phyloP scores from a whole-genome alignment of 2,797 vertebrate genomes.

The Alfaro cultratus region DNA sequence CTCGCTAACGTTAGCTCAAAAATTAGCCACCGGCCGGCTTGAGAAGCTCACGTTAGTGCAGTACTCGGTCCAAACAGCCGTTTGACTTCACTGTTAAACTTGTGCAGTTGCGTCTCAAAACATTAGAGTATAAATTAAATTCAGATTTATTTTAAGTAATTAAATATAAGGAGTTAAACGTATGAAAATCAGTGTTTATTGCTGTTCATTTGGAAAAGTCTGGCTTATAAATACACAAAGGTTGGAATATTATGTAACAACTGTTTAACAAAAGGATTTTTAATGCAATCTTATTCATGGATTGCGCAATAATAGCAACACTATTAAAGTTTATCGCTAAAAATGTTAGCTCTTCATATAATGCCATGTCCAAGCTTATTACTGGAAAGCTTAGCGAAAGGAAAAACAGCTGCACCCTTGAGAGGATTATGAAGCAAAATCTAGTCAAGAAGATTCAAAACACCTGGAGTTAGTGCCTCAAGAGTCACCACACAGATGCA shows the following conservation, averaged over 20 bases:
- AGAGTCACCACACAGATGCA: neutral
- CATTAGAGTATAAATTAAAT: neutral
- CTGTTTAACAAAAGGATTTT: neutral
- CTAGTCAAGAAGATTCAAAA: neutral
- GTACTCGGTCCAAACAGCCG: neutral
- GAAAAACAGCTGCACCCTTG: neutral
- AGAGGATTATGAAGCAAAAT: neutral
- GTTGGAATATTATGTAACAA: neutral
- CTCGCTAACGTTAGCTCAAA: slow-evolving; percentile 63
- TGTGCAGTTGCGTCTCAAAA: neutral
- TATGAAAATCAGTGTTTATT: neutral
- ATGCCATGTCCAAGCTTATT: neutral
- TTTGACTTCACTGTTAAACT: neutral
- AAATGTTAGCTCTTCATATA: neutral
- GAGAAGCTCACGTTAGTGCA: neutral
- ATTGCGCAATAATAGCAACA: neutral
- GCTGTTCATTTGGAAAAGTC: neutral
- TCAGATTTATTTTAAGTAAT: neutral
- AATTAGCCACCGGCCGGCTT: slow-evolving; percentile 51
- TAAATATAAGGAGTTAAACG: neutral
- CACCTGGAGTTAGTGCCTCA: neutral
- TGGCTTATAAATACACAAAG: neutral
- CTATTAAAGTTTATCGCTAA: neutral
- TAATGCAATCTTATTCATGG: neutral
- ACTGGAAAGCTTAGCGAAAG: neutral